These are phyloP conservation scores for Abrostola tripartita DNA, from an alignment of 2,888 invertebrate species.

Conservation along the genomic window DNA sequence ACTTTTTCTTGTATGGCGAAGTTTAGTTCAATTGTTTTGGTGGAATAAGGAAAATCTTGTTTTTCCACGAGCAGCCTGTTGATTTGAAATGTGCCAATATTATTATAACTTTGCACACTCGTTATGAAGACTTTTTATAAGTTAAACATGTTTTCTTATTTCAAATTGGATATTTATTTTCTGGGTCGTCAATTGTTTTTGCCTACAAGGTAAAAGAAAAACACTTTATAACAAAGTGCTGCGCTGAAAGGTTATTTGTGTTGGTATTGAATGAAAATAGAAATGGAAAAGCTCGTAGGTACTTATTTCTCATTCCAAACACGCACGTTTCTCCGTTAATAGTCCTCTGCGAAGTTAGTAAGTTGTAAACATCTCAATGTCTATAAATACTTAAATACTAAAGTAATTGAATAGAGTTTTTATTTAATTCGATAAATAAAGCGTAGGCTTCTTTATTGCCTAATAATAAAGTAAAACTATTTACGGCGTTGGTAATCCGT, in stretches of 20 bases:
- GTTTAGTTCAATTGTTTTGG: conserved; percentile 26
- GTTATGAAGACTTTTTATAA: conserved; percentile 14
- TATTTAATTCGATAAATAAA: too few relatives aligned
- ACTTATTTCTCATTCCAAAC: background rate
- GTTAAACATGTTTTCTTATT: conserved; percentile 14
- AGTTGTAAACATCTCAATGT: background rate
- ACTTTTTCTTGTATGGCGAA: conserved; percentile 27
- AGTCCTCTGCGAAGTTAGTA: background rate
- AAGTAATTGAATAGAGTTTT: background rate
- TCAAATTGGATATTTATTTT: conserved; percentile 6
- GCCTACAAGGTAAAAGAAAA: background rate
- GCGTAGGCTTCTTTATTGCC: too few relatives aligned
- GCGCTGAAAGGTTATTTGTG: conserved; percentile 3
- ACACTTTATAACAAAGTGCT: background rate
- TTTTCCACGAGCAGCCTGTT: conserved; percentile 27
- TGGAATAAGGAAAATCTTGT: conserved; percentile 7
- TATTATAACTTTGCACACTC: conserved; percentile 30
- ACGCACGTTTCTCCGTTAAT: background rate
- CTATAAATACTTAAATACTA: background rate
- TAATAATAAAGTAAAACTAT: too few relatives aligned
- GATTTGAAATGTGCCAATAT: conserved; percentile 26
- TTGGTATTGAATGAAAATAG: background rate
- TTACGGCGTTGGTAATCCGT: too few relatives aligned
- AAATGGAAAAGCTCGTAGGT: background rate
- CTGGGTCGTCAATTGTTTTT: conserved; percentile 5